phyloP scores from a whole-genome alignment of 2,888 invertebrate genomes.

The Polydrusus cervinus region DNA sequence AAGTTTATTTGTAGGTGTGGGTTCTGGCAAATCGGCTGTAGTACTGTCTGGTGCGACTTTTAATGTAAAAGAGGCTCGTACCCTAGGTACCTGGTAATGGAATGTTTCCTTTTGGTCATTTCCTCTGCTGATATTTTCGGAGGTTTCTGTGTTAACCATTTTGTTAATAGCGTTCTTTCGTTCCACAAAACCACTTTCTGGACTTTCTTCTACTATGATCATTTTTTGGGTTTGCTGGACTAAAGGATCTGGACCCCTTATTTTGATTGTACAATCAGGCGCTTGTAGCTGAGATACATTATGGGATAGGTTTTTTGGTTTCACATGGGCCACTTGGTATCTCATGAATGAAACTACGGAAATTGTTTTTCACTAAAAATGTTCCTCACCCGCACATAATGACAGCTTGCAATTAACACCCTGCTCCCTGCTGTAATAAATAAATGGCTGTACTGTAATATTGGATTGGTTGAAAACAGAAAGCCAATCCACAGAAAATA shows the following conservation, averaged over 20 bases:
- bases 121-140: slow-evolving; percentile 10
- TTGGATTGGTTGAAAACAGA: neutral
- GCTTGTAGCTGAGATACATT: slow-evolving; percentile 9
- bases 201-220: slow-evolving; percentile 30
- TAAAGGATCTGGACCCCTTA: neutral
- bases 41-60: slow-evolving; percentile 28
- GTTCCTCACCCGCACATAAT: slow-evolving; percentile 11
- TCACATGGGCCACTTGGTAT: slow-evolving; percentile 7
- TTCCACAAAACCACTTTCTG: slow-evolving; percentile 24
- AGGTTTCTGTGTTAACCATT: slow-evolving; percentile 36
- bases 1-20: slow-evolving; percentile 10
- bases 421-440: slow-evolving; percentile 8
- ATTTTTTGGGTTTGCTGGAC: slow-evolving; percentile 8
- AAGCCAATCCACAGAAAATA: neutral
- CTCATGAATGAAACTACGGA: slow-evolving; percentile 3
- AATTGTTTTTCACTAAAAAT: slow-evolving; percentile 4
- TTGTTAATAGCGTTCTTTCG: slow-evolving; percentile 35
- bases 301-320: neutral
- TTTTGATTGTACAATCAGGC: neutral
- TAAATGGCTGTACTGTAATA: neutral
- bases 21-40: slow-evolving; percentile 31
- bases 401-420: slow-evolving; percentile 11
- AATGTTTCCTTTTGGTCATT: slow-evolving; percentile 31
- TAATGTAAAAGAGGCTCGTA: slow-evolving; percentile 42
- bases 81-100: slow-evolving; percentile 37